Percentiles rank a stretch among this genome's conserved stretches.
Evolutionary conservation across 2,888 invertebrate species (phyloP).

Genomic region (Drosophila neonasuta): DNA sequence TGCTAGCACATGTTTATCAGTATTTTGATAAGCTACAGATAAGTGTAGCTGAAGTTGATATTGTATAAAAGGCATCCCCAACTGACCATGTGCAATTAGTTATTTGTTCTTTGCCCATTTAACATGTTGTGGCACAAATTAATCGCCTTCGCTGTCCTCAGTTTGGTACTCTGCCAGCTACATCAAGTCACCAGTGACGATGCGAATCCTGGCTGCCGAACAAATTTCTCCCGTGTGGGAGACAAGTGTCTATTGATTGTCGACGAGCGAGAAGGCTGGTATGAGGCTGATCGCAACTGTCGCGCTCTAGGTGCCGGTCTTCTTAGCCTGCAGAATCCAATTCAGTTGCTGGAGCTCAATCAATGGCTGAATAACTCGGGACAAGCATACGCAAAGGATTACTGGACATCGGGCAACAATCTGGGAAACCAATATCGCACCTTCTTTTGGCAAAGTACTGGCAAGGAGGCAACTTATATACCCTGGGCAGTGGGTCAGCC

Average conservation of each 20-base stretch:
- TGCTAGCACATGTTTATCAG: not conserved
- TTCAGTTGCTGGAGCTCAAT: conserved; percentile 29
- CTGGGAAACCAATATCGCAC: conserved; percentile 20
- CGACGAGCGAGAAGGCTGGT: conserved; percentile 35
- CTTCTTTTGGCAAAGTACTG: conserved; percentile 59
- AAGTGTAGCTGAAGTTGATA: not conserved
- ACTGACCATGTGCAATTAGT: conserved; percentile 3
- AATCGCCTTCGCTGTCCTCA: conserved; percentile 7
- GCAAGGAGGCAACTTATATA: conserved; percentile 35
- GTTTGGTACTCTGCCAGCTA: conserved; percentile 16
- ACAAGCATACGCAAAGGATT: conserved; percentile 10
- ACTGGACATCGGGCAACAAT: conserved; percentile 60
- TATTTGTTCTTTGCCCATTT: not conserved
- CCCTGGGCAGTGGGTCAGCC: conserved; percentile 50
- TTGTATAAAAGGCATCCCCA: not conserved
- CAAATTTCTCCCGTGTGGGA: conserved; percentile 35
- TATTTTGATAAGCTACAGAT: not conserved
- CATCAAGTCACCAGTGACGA: not conserved
- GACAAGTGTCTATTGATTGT: conserved; percentile 45
- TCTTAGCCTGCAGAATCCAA: conserved; percentile 45
- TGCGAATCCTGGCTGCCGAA: conserved; percentile 18
- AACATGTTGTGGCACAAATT: conserved; percentile 28
- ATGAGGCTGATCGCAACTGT: conserved; percentile 59
- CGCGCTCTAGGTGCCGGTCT: conserved; percentile 36
- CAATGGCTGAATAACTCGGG: conserved; percentile 30